phyloP scores from a whole-genome alignment of 53 echinoderm and acorn worm genomes.

The Hippasteria phrygiana region DNA sequence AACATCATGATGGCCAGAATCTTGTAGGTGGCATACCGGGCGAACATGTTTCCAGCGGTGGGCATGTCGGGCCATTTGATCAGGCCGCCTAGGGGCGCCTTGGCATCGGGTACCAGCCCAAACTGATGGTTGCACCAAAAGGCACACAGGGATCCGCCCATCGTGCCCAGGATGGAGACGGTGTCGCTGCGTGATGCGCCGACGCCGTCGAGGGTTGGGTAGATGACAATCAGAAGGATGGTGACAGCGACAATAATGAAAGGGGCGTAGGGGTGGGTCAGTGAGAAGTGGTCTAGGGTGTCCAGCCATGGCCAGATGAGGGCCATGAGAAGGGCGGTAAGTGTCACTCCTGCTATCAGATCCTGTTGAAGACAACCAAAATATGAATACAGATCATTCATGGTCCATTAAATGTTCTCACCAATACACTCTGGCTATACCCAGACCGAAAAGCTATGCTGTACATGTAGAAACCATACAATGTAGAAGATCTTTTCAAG shows the following conservation, averaged over 20 bases:
- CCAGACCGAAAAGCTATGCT: too few relatives aligned
- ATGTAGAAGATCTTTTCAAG: too few relatives aligned
- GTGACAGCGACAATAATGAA: conserved; percentile 40
- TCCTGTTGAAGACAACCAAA: conserved; percentile 61
- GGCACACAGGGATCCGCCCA: conserved; percentile 68
- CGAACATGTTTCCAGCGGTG: conserved; percentile 59
- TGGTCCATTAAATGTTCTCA: too few relatives aligned
- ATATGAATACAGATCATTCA: neutral
- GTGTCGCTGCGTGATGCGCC: conserved; percentile 79
- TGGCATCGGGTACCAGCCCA: conserved; percentile 59
- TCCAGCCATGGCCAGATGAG: conserved; percentile 85
- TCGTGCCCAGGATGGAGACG: conserved; percentile 79
- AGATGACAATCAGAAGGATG: conserved; percentile 70
- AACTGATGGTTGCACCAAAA: conserved; percentile 72
- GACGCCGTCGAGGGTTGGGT: conserved; percentile 79
- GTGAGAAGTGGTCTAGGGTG: conserved; percentile 70
- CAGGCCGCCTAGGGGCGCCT: conserved; percentile 40
- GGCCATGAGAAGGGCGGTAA: conserved; percentile 75
- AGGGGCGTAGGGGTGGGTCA: conserved; percentile 76
- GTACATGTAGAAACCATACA: too few relatives aligned
- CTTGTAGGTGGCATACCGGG: conserved; percentile 59
- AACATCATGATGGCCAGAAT: conserved; percentile 60
- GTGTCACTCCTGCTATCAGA: conserved; percentile 73
- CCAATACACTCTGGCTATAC: too few relatives aligned
- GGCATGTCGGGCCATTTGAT: conserved; percentile 74